Evolutionary conservation across 2,113 vertebrate genomes (phyloP).

Genomic region (Murina feae): DNA sequence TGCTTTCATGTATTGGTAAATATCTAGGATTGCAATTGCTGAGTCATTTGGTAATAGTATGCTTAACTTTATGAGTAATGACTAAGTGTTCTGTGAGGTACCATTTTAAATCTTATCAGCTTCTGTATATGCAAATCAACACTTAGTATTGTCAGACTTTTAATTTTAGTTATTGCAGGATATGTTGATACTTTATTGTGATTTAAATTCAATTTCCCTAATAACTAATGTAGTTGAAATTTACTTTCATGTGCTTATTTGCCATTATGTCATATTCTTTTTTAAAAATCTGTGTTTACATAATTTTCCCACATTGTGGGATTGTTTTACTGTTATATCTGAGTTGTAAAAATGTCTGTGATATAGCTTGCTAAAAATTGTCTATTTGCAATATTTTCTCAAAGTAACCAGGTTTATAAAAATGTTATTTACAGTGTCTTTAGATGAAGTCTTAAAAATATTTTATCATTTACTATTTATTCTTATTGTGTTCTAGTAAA

Average conservation of each 20-base stretch:
- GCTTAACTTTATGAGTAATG: neutral
- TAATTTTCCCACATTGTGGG: neutral
- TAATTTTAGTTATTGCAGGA: neutral
- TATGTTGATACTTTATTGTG: neutral
- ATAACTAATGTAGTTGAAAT: neutral
- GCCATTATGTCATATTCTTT: neutral
- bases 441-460: neutral
- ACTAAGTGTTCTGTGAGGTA: neutral
- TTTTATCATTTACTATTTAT: neutral
- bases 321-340: neutral
- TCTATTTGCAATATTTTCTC: neutral
- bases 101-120: neutral
- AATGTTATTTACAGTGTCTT: neutral
- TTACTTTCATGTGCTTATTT: neutral
- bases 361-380: neutral
- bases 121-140: neutral
- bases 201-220: slow-evolving; percentile 7
- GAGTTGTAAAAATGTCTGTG: neutral
- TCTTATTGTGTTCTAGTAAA: neutral
- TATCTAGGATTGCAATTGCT: neutral
- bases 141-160: neutral
- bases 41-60: neutral
- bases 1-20: neutral
- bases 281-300: neutral
- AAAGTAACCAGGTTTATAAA: neutral